Evolutionary conservation across 2,113 vertebrate species (phyloP).

Genomic region (Smithornis capensis): DNA sequence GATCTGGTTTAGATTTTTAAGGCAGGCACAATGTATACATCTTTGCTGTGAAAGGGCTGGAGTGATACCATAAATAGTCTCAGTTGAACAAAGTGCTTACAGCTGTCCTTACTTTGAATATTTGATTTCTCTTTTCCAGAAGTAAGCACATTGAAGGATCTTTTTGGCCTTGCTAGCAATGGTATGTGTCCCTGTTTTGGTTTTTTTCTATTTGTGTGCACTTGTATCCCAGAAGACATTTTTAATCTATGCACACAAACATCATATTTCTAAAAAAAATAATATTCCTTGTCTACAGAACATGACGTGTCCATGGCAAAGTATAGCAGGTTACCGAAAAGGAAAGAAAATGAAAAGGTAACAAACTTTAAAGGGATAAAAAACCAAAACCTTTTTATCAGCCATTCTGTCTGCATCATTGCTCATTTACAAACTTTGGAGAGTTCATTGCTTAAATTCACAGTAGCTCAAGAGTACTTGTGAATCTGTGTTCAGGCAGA

Average conservation of each 20-base stretch:
- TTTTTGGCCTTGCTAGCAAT: constrained; percentile 90
- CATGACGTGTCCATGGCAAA: constrained; percentile 97
- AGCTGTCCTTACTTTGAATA: neutral
- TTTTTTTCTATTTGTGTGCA: neutral
- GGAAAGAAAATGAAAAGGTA: constrained; percentile 96
- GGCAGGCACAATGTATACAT: neutral
- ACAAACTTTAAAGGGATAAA: neutral
- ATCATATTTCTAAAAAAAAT: constrained; percentile 12
- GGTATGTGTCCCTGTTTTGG: constrained; percentile 75
- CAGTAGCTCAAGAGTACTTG: neutral
- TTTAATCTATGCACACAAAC: neutral
- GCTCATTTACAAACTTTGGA: neutral
- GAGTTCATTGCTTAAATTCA: neutral
- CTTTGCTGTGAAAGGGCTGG: neutral
- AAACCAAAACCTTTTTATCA: neutral
- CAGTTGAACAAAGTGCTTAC: neutral
- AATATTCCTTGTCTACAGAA: constrained; percentile 76
- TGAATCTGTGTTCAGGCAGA: neutral
- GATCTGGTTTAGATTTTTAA: neutral
- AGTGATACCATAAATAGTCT: neutral
- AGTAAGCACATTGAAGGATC: constrained; percentile 96
- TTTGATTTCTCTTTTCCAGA: constrained; percentile 79
- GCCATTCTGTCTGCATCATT: neutral
- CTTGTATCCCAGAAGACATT: neutral
- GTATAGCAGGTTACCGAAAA: constrained; percentile 95